Evolutionary conservation across 2,888 invertebrate species (phyloP).

Genomic region (Heliconius charithonia): DNA sequence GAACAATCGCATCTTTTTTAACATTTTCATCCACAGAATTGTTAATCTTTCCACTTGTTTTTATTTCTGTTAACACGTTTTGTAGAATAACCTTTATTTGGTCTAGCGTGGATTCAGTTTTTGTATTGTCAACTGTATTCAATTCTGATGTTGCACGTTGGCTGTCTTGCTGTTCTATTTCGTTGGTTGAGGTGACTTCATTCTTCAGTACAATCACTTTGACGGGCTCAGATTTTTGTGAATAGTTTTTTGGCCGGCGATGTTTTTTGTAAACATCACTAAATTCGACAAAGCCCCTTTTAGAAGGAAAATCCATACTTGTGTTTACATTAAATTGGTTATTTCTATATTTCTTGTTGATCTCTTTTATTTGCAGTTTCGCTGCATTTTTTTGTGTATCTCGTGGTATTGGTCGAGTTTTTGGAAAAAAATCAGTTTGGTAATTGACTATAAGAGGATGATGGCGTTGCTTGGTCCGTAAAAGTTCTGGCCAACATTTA

Average conservation of each 20-base stretch:
- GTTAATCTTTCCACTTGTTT: constrained; percentile 59
- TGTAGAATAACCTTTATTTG: constrained; percentile 74
- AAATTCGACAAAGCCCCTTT: constrained; percentile 60
- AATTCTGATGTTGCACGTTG: constrained; percentile 45
- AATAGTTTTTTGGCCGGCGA: constrained; percentile 36
- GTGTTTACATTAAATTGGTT: constrained; percentile 43
- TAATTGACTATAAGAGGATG: constrained; percentile 50
- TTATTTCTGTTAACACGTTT: constrained; percentile 71
- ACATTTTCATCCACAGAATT: constrained; percentile 49
- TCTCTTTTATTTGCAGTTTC: background rate
- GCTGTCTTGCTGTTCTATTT: constrained; percentile 8
- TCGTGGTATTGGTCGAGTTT: constrained; percentile 31
- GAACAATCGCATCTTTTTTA: constrained; percentile 67
- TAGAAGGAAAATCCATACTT: constrained; percentile 50
- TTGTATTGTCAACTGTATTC: constrained; percentile 52
- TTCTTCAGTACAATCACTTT: constrained; percentile 35
- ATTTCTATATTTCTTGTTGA: constrained; percentile 12
- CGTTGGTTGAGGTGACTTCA: constrained; percentile 34
- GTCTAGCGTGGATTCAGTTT: constrained; percentile 67
- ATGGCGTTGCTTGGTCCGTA: constrained; percentile 50
- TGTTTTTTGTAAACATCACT: constrained; percentile 57
- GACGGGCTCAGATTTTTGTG: constrained; percentile 43
- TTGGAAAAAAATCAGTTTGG: constrained; percentile 42
- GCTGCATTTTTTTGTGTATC: constrained; percentile 29
- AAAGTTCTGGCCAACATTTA: constrained; percentile 55